phyloP scores from a whole-genome alignment of 2,888 invertebrate species.

The Tiliacea aurago region DNA sequence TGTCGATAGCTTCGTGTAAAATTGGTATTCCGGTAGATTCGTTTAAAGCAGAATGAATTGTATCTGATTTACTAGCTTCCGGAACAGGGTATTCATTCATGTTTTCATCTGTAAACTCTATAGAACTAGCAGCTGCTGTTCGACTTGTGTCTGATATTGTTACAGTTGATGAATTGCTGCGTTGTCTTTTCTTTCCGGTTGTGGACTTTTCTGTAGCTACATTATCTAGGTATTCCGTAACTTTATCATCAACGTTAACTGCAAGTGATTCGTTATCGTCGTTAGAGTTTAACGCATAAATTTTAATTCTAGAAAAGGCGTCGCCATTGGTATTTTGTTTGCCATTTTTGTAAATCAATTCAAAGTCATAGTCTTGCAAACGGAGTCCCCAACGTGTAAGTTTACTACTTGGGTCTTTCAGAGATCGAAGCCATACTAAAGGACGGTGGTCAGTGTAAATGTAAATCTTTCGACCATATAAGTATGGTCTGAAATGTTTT shows the following conservation, averaged over 20 bases:
- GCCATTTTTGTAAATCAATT: background rate
- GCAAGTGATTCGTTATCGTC: background rate
- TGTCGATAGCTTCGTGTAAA: background rate
- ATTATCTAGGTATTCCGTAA: background rate
- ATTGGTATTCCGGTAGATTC: background rate
- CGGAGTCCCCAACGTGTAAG: no score
- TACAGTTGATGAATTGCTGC: background rate
- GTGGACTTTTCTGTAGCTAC: background rate
- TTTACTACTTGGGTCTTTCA: no score
- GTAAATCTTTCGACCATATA: background rate
- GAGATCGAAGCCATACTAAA: background rate
- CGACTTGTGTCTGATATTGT: background rate
- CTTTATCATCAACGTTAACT: background rate
- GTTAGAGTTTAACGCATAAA: background rate
- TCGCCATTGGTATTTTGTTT: background rate
- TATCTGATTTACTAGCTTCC: background rate
- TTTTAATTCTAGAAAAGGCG: background rate
- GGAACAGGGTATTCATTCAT: background rate
- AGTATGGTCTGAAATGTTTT: background rate
- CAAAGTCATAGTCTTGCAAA: no score
- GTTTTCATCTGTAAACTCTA: background rate
- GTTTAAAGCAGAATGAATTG: constrained; percentile 2
- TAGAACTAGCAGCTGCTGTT: constrained; percentile 3
- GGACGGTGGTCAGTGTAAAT: constrained; percentile 2
- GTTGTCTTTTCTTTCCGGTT: background rate